A percentile compares a stretch with the other conserved stretches of the same genome.
Conservation (phyloP, 2,797 vertebrate species). For the Gobionotothen gibberifrons region DNA sequence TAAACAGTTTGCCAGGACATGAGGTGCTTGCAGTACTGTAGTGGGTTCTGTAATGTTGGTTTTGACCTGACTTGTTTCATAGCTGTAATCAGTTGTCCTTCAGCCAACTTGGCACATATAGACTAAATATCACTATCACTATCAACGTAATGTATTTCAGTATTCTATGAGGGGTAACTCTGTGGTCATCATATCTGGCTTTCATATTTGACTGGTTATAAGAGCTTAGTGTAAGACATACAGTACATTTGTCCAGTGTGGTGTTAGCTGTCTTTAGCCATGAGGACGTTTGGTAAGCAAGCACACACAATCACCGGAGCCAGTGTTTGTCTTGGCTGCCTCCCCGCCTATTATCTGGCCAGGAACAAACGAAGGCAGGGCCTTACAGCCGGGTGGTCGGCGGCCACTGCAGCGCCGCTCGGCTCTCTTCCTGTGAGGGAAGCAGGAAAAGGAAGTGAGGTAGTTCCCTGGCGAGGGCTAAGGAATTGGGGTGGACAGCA, state of each 20-base stretch:
- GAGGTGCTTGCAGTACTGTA: constrained; percentile 13
- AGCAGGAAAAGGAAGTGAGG: constrained; percentile 84
- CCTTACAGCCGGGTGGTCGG: constrained; percentile 63
- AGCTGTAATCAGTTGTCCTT: constrained; percentile 29
- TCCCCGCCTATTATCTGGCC: constrained; percentile 80
- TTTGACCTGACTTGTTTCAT: constrained; percentile 4
- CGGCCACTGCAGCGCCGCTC: constrained; percentile 57
- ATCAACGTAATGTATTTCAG: constrained; percentile 18
- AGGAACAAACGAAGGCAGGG: constrained; percentile 83
- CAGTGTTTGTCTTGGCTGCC: constrained; percentile 80
- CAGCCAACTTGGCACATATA: constrained; percentile 14
- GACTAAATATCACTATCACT: constrained; percentile 4
- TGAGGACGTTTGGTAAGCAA: constrained; percentile 51
- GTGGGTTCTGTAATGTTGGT: constrained; percentile 8
- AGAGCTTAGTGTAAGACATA: constrained; percentile 34
- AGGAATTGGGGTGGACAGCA: constrained; percentile 63
- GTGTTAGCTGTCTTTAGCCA: constrained; percentile 47
- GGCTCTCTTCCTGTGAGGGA: constrained; percentile 75
- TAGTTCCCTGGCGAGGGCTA: constrained; percentile 64
- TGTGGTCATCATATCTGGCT: neutral
- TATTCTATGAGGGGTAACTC: constrained; percentile 19
- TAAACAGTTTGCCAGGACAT: neutral
- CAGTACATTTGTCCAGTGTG: constrained; percentile 33
- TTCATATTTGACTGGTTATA: constrained; percentile 8
- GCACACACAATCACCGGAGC: constrained; percentile 74